A percentile compares a stretch with the other conserved stretches of the same genome.
These are phyloP conservation scores for Drosophila pseudotakahashii DNA, from an alignment of 2,888 invertebrate genomes.

Conservation along the genomic window DNA sequence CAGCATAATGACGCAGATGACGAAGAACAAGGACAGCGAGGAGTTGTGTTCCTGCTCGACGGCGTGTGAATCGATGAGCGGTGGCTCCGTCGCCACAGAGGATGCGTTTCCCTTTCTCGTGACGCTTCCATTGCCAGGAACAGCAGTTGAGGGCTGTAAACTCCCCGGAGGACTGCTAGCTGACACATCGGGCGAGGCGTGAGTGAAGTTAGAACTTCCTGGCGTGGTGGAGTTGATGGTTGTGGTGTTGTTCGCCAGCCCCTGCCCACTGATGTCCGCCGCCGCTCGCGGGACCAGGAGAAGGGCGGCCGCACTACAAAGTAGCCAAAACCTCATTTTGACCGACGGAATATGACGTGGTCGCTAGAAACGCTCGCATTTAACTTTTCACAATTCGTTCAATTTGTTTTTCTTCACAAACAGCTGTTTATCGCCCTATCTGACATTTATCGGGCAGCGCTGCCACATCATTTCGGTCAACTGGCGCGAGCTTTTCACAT, in stretches of 20 bases:
- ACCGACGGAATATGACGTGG: conserved; percentile 1
- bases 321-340: conserved; percentile 44
- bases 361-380: conserved; percentile 15
- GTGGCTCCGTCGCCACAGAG: conserved; percentile 89
- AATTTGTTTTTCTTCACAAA: conserved; percentile 35
- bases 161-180: not conserved
- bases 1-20: conserved; percentile 96
- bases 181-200: not conserved
- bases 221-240: conserved; percentile 4
- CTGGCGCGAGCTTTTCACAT: not conserved
- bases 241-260: not conserved
- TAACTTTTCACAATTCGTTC: conserved; percentile 13
- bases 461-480: conserved; percentile 24
- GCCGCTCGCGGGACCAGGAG: conserved; percentile 5
- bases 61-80: conserved; percentile 94
- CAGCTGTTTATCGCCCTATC: conserved; percentile 56
- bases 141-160: conserved; percentile 8
- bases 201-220: not conserved
- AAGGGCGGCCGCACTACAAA: conserved; percentile 33
- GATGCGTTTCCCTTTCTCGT: conserved; percentile 72
- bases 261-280: conserved; percentile 20
- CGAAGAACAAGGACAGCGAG: conserved; percentile 99
- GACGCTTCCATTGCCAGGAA: conserved; percentile 26
- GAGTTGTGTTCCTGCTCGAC: conserved; percentile 98
- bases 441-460: conserved; percentile 17